Percentiles rank a stretch among this genome's conserved stretches.
phyloP scores from a whole-genome alignment of 2,888 invertebrate genomes.

The Acanthosepion lycidas region DNA sequence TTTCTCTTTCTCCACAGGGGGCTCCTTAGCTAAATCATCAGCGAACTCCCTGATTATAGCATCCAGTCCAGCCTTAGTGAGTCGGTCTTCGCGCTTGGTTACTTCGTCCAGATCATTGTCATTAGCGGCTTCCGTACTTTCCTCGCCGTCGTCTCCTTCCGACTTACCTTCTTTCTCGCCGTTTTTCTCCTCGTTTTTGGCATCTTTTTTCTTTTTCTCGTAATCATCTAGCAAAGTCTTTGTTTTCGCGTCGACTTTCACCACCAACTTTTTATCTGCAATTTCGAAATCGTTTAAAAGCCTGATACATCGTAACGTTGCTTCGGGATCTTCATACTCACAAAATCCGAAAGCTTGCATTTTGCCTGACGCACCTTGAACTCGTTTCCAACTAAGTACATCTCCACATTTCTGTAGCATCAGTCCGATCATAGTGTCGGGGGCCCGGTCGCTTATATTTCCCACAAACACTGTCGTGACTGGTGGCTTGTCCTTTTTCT shows the following conservation, averaged over 20 bases:
- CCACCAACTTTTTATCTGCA: slow-evolving; percentile 93
- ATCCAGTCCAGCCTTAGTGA: slow-evolving; percentile 35
- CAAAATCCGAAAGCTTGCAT: slow-evolving; percentile 94
- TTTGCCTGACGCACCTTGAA: slow-evolving; percentile 83
- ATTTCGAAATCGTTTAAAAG: slow-evolving; percentile 93
- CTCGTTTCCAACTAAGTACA: slow-evolving; percentile 97
- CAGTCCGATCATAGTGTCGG: slow-evolving; percentile 94
- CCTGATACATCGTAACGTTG: slow-evolving; percentile 91
- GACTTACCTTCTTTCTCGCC: slow-evolving; percentile 64
- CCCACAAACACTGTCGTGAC: slow-evolving; percentile 98
- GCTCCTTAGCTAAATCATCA: slow-evolving; percentile 34
- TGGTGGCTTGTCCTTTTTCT: slow-evolving; percentile 80
- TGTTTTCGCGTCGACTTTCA: slow-evolving; percentile 96
- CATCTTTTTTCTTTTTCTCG: slow-evolving; percentile 77
- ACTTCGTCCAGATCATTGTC: slow-evolving; percentile 11
- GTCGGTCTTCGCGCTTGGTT: slow-evolving; percentile 24
- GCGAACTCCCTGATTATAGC: background rate
- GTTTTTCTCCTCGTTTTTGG: slow-evolving; percentile 56
- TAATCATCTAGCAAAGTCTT: slow-evolving; percentile 94
- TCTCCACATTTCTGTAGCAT: slow-evolving; percentile 93
- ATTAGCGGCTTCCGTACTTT: slow-evolving; percentile 53
- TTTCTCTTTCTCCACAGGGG: background rate
- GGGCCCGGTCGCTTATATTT: slow-evolving; percentile 94
- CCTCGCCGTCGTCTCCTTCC: slow-evolving; percentile 56
- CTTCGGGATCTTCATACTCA: slow-evolving; percentile 96